These are phyloP conservation scores for Epizoanthus fatuus DNA, from an alignment of 92 coral and sea anemone species.

Conservation along the genomic window DNA sequence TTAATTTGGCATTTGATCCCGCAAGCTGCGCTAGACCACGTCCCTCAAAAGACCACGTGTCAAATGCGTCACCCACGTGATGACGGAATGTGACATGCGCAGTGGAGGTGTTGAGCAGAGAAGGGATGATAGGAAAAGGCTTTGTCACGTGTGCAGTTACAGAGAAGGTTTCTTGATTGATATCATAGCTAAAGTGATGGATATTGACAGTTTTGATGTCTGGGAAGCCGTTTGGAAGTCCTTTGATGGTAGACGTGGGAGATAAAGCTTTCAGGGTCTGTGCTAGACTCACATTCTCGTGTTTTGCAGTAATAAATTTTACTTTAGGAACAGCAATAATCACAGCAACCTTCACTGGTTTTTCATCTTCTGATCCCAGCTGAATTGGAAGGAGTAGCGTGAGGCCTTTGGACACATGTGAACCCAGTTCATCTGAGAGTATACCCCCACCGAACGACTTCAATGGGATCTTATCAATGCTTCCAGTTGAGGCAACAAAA, in stretches of 20 bases:
- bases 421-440: conserved; percentile 83
- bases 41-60: conserved; percentile 91
- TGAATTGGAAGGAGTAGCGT: conserved; percentile 94
- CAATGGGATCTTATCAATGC: conserved; percentile 90
- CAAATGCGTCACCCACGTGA: conserved; percentile 88
- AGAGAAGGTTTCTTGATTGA: conserved; percentile 83
- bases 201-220: conserved; percentile 73
- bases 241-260: conserved; percentile 79
- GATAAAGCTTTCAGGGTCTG: conserved; percentile 92
- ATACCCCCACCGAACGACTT: conserved; percentile 95
- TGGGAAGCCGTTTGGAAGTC: conserved; percentile 87
- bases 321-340: conserved; percentile 80
- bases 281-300: conserved; percentile 82
- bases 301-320: conserved; percentile 85
- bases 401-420: conserved; percentile 91
- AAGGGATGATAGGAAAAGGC: conserved; percentile 79
- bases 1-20: conserved; percentile 76
- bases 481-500: conserved; percentile 96
- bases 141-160: conserved; percentile 79
- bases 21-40: conserved; percentile 77
- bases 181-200: conserved; percentile 87
- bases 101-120: conserved; percentile 76
- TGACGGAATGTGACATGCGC: conserved; percentile 85
- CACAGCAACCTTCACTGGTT: conserved; percentile 88
- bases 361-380: conserved; percentile 70